Evolutionary conservation across 2,888 invertebrate species (phyloP).

Genomic region (Macrophya alboannulata): DNA sequence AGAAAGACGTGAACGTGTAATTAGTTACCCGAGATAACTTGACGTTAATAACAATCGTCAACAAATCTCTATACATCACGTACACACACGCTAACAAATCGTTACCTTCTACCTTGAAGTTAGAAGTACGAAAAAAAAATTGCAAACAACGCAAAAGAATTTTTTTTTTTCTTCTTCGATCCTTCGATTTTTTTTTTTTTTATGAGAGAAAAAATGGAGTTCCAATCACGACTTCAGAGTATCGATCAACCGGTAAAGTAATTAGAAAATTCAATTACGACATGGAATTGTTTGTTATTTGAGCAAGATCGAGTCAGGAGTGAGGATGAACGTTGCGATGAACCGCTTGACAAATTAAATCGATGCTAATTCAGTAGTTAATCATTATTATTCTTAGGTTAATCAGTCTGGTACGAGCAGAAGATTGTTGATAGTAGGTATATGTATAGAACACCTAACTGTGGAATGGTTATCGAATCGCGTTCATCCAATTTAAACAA

Average conservation of each 20-base stretch:
- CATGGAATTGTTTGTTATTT: neutral
- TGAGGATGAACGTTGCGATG: neutral
- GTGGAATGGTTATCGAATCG: neutral
- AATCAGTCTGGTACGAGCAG: neutral
- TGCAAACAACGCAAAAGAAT: neutral
- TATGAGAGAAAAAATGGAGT: neutral
- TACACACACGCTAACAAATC: neutral
- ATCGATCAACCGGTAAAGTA: neutral
- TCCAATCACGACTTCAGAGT: neutral
- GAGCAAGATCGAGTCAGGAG: neutral
- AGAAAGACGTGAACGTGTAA: conserved; percentile 36
- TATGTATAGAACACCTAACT: neutral
- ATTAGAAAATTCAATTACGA: neutral
- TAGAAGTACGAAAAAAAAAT: neutral
- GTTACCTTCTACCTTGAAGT: neutral
- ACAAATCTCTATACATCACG: neutral
- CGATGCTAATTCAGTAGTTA: neutral
- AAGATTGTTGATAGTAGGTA: neutral
- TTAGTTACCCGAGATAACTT: conserved; percentile 15
- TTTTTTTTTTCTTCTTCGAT: neutral
- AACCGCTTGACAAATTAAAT: neutral
- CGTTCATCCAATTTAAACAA: neutral
- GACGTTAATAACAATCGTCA: conserved; percentile 38
- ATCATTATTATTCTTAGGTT: neutral
- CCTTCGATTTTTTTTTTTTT: neutral